Conservation (phyloP, 1,140 invertebrate genomes). For the Drosophila albomicans region DNA sequence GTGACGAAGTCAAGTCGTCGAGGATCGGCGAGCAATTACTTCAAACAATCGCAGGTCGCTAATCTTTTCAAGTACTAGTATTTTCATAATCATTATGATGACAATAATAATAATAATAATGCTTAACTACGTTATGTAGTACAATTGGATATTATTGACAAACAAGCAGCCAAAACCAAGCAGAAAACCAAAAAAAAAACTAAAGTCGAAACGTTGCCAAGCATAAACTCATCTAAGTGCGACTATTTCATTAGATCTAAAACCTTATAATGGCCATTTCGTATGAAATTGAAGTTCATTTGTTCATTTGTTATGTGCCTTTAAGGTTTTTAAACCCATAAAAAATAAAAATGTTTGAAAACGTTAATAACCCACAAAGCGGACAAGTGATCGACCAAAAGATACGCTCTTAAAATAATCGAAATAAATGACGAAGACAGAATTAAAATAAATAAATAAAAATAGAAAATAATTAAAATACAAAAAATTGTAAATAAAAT, state of each 20-base stretch:
- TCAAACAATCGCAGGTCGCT: not conserved
- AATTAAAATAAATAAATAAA: not conserved
- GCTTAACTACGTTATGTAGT: not conserved
- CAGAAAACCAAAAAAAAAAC: not conserved
- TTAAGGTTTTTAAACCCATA: constrained; percentile 18
- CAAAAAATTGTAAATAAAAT: too few relatives aligned
- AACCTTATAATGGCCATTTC: constrained; percentile 10
- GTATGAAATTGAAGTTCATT: constrained; percentile 17
- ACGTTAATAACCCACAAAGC: constrained; percentile 5
- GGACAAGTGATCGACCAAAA: not conserved
- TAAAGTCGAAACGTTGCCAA: not conserved
- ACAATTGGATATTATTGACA: not conserved
- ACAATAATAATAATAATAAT: not conserved
- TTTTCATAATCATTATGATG: too few relatives aligned
- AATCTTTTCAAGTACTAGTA: not conserved
- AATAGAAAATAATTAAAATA: too few relatives aligned
- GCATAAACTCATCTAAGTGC: constrained; percentile 4
- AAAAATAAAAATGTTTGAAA: constrained; percentile 22
- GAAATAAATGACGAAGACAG: not conserved
- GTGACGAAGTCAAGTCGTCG: not conserved
- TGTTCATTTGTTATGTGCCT: constrained; percentile 9
- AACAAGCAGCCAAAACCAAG: not conserved
- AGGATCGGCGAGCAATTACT: not conserved
- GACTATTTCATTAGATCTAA: constrained; percentile 12
- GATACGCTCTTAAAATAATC: constrained; percentile 6